phyloP scores from a whole-genome alignment of 2,797 vertebrate genomes.

The Cyprinella venusta region DNA sequence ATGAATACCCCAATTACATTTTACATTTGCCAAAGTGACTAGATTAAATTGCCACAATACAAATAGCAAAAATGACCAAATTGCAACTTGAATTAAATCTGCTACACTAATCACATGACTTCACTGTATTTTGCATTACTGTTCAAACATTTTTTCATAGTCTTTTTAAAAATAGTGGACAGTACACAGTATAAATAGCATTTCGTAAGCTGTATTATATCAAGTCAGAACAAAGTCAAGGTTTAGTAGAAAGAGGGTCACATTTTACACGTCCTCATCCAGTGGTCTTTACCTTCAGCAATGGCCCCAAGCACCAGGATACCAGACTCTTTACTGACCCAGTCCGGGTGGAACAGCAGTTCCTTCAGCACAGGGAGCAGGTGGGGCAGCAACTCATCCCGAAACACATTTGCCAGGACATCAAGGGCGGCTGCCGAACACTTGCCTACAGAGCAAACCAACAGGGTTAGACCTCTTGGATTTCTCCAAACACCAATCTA shows the following conservation, averaged over 20 bases:
- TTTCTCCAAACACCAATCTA: no score
- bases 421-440: slow-evolving; percentile 93
- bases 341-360: slow-evolving; percentile 92
- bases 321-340: slow-evolving; percentile 95
- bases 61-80: neutral
- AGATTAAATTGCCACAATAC: neutral
- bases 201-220: neutral
- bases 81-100: neutral
- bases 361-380: slow-evolving; percentile 91
- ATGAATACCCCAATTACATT: neutral
- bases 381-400: slow-evolving; percentile 92
- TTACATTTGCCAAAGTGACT: neutral
- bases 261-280: neutral
- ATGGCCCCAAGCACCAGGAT: slow-evolving; percentile 94
- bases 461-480: neutral
- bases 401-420: slow-evolving; percentile 92
- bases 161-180: neutral
- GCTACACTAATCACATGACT: neutral
- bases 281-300: slow-evolving; percentile 82
- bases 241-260: neutral
- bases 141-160: neutral
- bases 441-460: slow-evolving; percentile 77
- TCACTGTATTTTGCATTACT: neutral
- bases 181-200: neutral
- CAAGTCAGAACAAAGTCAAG: neutral